These are phyloP conservation scores for Martes martes DNA, from an alignment of 2,113 vertebrate genomes.

Conservation along the genomic window DNA sequence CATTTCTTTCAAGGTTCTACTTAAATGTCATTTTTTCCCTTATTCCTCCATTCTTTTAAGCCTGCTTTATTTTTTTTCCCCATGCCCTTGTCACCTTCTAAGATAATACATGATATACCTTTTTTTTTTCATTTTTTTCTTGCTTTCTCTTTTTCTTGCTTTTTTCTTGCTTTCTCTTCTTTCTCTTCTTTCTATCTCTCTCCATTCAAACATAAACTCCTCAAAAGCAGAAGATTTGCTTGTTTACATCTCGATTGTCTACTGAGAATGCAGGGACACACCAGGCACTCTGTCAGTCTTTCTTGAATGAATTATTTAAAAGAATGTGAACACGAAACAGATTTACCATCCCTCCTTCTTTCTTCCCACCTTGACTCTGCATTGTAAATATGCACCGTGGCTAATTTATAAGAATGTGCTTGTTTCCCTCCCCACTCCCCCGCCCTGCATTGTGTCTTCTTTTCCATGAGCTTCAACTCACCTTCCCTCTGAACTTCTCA, in stretches of 20 bases:
- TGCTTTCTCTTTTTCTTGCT: neutral
- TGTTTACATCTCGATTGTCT: neutral
- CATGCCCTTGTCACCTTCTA: neutral
- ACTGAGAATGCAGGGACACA: neutral
- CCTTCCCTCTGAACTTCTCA: neutral
- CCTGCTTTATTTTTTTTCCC: neutral
- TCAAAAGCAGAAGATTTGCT: neutral
- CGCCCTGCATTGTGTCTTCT: fast-evolving
- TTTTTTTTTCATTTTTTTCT: neutral
- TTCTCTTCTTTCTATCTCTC: neutral
- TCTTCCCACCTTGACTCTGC: neutral
- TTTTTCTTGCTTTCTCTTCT: neutral
- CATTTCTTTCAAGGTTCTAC: neutral
- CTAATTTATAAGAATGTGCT: neutral
- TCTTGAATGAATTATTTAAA: neutral
- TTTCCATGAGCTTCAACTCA: neutral
- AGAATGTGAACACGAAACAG: neutral
- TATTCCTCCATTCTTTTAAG: neutral
- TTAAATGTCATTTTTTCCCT: neutral
- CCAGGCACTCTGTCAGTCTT: neutral
- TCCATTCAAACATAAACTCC: neutral
- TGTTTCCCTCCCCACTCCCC: neutral
- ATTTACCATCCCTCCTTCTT: neutral
- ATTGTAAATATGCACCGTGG: neutral
- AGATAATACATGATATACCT: neutral